Base-by-base conservation (phyloP, 2,888 invertebrate genomes). In the Ochropleura leucogaster region DNA sequence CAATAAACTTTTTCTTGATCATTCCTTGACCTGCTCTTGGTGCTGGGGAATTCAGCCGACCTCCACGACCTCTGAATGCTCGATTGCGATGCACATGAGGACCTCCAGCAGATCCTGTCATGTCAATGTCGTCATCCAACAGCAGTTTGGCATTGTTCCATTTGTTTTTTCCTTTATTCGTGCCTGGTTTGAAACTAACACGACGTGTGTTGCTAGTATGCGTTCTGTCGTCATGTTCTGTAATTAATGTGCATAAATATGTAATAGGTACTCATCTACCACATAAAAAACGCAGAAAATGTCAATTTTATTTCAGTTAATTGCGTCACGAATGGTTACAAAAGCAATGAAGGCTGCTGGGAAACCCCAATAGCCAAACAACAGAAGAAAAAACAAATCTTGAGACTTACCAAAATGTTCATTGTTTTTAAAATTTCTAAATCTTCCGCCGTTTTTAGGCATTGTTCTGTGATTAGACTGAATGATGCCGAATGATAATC, bases 111-210 rank as follows among this genome's bases (percentile, higher is more conserved):
- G 94, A 91, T 4, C 94, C 95, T 46, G 95, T 95, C 97, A 97
- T 97, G 82, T 97, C 97, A 86, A 97, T 97, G 87, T 97, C 97
- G 91, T 97, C 97, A 85, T 97, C 97, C 68, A 97, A 93, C n/a
- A 97, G 83, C 67, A 97, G 92, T 74, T 96, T 94, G 4, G 96
- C 93, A 79, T 95, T 88, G 72, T 87, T 93, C 80, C 95, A 95
- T 85, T 96, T 96, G 77, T 95, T 95, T 84, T 95, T 95, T 18
- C 95, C 94, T 86, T 96, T 95, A 73, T 94, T 93, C 6, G 94
- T 93, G 16, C 94, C 95, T 65, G 96, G 93, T 87, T 97, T 97
- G 87, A 97, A 97, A 86, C 96, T 97, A 75, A 97, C 97, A 77
- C 97, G 93, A 67, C 97, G 92, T 18, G 93, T 95, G 74, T 92